phyloP scores from a whole-genome alignment of 2,888 invertebrate genomes.

The Tridacna crocea region DNA sequence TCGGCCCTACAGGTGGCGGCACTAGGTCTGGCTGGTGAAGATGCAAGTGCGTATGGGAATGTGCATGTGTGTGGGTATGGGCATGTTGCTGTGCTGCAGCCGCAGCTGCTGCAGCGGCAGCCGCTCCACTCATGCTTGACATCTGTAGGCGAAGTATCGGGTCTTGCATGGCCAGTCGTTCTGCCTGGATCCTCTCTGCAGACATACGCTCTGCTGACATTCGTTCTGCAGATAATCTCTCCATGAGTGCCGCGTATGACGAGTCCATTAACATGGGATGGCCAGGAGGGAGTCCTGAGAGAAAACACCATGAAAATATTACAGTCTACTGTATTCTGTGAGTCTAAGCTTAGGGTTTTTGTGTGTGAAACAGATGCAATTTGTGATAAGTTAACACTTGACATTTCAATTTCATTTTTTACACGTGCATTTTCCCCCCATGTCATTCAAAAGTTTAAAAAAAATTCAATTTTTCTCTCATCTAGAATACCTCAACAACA shows the following conservation, averaged over 20 bases:
- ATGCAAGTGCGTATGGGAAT: constrained; percentile 94
- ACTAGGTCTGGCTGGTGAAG: constrained; percentile 84
- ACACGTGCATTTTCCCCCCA: too few species aligned
- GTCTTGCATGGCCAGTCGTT: constrained; percentile 89
- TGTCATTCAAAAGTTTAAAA: too few species aligned
- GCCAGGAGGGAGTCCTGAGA: constrained; percentile 66
- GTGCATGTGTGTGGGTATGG: constrained; percentile 97
- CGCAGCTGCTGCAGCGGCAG: constrained; percentile 67
- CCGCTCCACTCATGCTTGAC: constrained; percentile 89
- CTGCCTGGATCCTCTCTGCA: constrained; percentile 69
- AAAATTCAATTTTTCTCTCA: neutral
- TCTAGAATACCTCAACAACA: neutral
- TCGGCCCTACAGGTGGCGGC: constrained; percentile 47
- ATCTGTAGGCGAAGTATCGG: constrained; percentile 96
- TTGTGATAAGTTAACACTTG: neutral
- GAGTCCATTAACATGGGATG: constrained; percentile 62
- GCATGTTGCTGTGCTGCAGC: constrained; percentile 66
- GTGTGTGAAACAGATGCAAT: constrained; percentile 3
- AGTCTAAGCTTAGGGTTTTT: neutral
- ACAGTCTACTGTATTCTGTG: neutral
- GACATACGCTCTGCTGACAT: constrained; percentile 87
- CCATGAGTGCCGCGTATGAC: constrained; percentile 64
- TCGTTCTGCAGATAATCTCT: constrained; percentile 87
- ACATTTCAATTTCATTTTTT: neutral
- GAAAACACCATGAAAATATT: constrained; percentile 63